phyloP scores from a whole-genome alignment of 2,113 vertebrate species.

The Prionailurus bengalensis region DNA sequence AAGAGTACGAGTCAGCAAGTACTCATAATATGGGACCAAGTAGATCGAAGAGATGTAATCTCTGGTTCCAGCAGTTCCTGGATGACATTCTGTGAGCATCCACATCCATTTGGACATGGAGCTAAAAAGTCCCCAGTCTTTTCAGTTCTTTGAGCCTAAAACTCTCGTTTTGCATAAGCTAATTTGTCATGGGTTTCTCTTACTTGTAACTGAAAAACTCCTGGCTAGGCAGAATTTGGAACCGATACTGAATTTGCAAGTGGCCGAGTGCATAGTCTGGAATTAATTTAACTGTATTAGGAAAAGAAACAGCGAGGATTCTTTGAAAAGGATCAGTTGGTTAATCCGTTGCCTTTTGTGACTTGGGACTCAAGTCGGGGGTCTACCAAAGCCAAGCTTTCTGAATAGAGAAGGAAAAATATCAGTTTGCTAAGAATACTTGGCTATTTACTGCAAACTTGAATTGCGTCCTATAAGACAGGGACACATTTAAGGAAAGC shows the following conservation, averaged over 20 bases:
- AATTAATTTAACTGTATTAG: neutral
- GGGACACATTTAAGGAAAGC: neutral
- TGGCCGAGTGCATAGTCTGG: neutral
- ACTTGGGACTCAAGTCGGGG: neutral
- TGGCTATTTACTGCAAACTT: neutral
- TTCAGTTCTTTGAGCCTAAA: neutral
- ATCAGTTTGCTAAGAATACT: neutral
- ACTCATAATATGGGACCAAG: accelerated
- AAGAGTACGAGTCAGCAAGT: accelerated
- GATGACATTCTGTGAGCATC: neutral
- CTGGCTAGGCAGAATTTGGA: neutral
- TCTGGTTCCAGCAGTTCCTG: accelerated
- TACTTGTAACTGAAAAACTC: neutral
- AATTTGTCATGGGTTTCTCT: neutral
- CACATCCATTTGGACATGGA: neutral
- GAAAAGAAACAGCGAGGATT: neutral
- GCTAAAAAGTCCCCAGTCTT: neutral
- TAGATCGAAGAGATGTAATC: too few relatives aligned
- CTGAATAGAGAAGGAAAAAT: neutral
- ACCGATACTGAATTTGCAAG: neutral
- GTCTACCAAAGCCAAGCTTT: neutral
- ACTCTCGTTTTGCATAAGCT: neutral
- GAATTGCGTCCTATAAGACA: neutral
- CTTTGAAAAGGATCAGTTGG: neutral
- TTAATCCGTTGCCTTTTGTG: neutral